Conservation (phyloP, 2,797 vertebrate genomes). For the Gambelia wislizenii region DNA sequence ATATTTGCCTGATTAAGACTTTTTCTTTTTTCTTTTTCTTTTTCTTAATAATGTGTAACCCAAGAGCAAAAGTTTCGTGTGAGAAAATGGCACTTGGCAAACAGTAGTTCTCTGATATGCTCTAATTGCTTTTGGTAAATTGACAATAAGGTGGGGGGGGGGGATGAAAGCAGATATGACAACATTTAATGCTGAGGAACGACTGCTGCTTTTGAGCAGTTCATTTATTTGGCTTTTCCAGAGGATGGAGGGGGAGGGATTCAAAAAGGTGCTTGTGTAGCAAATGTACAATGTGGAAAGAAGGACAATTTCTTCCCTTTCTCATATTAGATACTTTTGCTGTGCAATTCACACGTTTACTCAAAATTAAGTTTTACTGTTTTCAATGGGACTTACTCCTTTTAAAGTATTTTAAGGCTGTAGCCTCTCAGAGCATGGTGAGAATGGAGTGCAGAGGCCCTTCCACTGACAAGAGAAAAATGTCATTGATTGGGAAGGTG, state of each 20-base stretch:
- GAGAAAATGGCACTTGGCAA: conserved; percentile 62
- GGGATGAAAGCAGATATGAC: conserved; percentile 45
- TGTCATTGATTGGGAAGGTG: no score
- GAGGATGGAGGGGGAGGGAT: neutral
- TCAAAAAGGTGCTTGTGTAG: neutral
- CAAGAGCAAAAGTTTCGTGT: conserved; percentile 44
- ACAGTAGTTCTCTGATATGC: conserved; percentile 47
- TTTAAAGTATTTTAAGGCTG: neutral
- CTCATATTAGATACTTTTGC: neutral
- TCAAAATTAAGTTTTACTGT: neutral
- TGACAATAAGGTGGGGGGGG: conserved; percentile 37
- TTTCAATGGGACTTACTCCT: neutral
- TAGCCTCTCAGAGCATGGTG: neutral
- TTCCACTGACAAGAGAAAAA: neutral
- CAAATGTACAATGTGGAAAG: neutral
- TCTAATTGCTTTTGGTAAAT: conserved; percentile 55
- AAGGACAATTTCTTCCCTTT: neutral
- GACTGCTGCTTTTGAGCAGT: conserved; percentile 47
- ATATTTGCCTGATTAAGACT: neutral
- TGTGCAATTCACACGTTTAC: neutral
- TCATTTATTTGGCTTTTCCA: conserved; percentile 49
- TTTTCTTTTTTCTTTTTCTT: neutral
- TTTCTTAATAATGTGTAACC: conserved; percentile 23
- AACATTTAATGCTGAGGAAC: conserved; percentile 49
- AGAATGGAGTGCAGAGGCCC: neutral